phyloP scores from a whole-genome alignment of 2,113 vertebrate species.

The Trematocara unimaculatum region DNA sequence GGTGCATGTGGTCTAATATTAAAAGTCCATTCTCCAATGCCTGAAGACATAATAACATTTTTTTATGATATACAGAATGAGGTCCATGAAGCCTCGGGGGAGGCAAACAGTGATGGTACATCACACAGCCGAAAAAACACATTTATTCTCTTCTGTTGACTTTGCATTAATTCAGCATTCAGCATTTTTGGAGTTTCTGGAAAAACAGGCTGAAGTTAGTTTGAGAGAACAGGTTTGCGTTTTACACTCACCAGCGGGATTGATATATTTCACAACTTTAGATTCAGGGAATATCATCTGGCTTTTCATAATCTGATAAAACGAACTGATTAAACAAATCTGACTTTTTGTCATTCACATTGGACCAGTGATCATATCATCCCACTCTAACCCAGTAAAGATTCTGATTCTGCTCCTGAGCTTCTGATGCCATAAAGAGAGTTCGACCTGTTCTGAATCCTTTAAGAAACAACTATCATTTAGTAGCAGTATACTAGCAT shows the following conservation, averaged over 20 bases:
- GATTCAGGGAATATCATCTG: background rate
- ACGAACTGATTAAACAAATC: accelerated
- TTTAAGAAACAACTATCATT: background rate
- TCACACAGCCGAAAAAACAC: background rate
- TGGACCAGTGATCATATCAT: background rate
- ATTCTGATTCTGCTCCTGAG: background rate
- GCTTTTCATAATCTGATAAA: background rate
- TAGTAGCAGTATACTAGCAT: background rate
- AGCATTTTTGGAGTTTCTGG: background rate
- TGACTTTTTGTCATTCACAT: background rate
- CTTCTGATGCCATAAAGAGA: background rate
- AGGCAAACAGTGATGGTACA: background rate
- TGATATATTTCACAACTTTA: background rate
- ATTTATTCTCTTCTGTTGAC: background rate
- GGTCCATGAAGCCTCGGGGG: background rate
- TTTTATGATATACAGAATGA: background rate
- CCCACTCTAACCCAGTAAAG: background rate
- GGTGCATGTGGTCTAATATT: background rate
- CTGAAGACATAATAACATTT: background rate
- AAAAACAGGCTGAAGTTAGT: background rate
- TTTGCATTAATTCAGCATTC: background rate
- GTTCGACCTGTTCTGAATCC: background rate
- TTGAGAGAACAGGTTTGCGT: accelerated
- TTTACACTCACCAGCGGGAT: background rate
- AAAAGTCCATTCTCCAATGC: background rate